Conservation (phyloP, 2,113 vertebrate species). For the Sturnus vulgaris region DNA sequence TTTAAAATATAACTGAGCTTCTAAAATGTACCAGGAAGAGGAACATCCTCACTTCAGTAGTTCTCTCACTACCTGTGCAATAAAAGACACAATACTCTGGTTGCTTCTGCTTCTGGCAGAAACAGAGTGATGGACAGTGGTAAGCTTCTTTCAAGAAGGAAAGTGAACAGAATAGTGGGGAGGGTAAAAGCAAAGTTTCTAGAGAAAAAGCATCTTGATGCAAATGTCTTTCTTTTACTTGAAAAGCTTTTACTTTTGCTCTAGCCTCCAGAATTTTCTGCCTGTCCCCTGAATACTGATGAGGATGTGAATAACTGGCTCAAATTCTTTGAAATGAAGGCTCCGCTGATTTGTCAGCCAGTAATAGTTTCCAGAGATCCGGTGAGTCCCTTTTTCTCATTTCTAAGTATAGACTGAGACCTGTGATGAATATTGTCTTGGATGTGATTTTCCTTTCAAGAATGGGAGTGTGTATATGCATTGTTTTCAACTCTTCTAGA, state of each 20-base stretch:
- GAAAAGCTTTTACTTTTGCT: constrained; percentile 4
- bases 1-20: neutral
- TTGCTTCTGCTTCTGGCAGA: neutral
- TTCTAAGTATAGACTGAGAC: neutral
- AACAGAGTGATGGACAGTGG: neutral
- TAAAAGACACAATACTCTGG: neutral
- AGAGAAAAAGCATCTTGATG: neutral
- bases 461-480: neutral
- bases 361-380: constrained; percentile 94
- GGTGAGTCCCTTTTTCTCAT: constrained; percentile 72
- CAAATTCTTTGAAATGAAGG: constrained; percentile 88
- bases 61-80: neutral
- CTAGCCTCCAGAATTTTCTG: constrained; percentile 89
- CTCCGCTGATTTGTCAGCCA: constrained; percentile 91
- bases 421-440: neutral
- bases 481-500: neutral
- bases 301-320: constrained; percentile 92
- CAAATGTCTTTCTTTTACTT: neutral
- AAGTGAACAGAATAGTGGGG: neutral
- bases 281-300: constrained; percentile 83
- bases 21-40: neutral
- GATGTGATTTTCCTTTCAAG: neutral
- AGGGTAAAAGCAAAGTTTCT: neutral
- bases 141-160: neutral
- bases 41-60: neutral